Evolutionary conservation across 2,888 invertebrate species (phyloP), one percentile per base, ranked within the genome.

Genomic region (Cordylochernes scorpioides): DNA sequence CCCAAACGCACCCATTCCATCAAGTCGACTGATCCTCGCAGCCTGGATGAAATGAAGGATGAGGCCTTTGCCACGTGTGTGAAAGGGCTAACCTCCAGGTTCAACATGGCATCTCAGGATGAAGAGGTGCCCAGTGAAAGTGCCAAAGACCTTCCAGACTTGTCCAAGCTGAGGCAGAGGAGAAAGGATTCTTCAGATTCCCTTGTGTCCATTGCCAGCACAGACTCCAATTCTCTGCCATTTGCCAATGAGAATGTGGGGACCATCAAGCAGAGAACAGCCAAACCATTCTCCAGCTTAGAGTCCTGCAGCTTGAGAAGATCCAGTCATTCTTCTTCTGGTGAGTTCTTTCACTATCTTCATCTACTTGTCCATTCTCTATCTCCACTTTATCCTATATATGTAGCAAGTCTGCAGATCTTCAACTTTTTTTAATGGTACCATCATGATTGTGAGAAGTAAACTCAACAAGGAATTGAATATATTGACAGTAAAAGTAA

Each of bases 221-320:
- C 82, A 42, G 88, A 88, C 60, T 84, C 84, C 27, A 86, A 88
- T 55, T 78, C 77, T 10, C 42, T 60, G 38, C 91, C 91, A 22
- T 94, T 94, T 57, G 91, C 91, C 42, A 91, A 94, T 53, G 91
- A 94, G 53, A 91, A 94, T 56, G 86, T 88, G 19, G 94, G 91
- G 32, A 94, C 94, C 30, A 42, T 94, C 49, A 80, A 86, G 51
- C 88, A 88, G 49, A 62, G 72, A 42, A 59, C 63, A 27, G 58
- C 59, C 24, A 45, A 53, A 25, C 17, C 31, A 19, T 19, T 25
- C 3, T 17, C 33, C 5, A 19, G 24, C 25, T 32, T 33, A 7
- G 25, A 18, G 10, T 35, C 35, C 6, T n/a, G n/a, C n/a, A n/a
- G n/a, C n/a, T n/a, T n/a, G n/a, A n/a, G n/a, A n/a, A n/a, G n/a